Evolutionary conservation across 2,888 invertebrate species (phyloP).

Genomic region (Xestia ashworthii): DNA sequence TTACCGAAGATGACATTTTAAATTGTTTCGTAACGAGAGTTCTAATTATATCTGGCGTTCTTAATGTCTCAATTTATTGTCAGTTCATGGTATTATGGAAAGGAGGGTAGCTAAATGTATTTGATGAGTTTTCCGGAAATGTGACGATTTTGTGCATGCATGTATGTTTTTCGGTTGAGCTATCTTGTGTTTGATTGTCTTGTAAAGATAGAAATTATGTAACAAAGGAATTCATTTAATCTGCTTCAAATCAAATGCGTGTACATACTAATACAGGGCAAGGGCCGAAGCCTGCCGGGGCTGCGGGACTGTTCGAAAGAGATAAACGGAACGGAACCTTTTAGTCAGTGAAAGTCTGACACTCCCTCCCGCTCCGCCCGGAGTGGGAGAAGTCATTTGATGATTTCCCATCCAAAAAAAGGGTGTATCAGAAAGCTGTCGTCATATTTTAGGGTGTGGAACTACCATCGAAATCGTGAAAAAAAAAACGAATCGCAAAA

Average conservation of each 20-base stretch:
- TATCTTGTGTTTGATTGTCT: background rate
- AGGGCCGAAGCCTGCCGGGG: too few species aligned
- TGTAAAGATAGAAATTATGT: background rate
- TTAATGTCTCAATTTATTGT: conserved; percentile 55
- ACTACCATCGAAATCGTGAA: background rate
- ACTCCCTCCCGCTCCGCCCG: too few species aligned
- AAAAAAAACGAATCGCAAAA: background rate
- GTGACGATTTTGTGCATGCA: background rate
- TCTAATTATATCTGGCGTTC: conserved; percentile 67
- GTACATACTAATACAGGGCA: background rate
- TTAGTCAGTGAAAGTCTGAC: too few species aligned
- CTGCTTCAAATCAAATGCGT: background rate
- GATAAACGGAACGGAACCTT: too few species aligned
- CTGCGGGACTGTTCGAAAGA: too few species aligned
- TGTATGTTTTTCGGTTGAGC: conserved; percentile 3
- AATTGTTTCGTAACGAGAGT: conserved; percentile 68
- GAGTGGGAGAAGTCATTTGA: too few species aligned
- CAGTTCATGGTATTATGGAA: conserved; percentile 52
- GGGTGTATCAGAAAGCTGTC: background rate
- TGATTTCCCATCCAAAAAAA: too few species aligned
- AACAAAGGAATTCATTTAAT: background rate
- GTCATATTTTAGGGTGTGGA: background rate
- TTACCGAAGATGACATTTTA: conserved; percentile 69
- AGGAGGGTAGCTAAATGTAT: conserved; percentile 17
- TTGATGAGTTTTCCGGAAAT: conserved; percentile 13